A percentile compares a stretch with the other conserved stretches of the same genome.
phyloP scores from a whole-genome alignment of 2,113 vertebrate species.

The Naja naja region DNA sequence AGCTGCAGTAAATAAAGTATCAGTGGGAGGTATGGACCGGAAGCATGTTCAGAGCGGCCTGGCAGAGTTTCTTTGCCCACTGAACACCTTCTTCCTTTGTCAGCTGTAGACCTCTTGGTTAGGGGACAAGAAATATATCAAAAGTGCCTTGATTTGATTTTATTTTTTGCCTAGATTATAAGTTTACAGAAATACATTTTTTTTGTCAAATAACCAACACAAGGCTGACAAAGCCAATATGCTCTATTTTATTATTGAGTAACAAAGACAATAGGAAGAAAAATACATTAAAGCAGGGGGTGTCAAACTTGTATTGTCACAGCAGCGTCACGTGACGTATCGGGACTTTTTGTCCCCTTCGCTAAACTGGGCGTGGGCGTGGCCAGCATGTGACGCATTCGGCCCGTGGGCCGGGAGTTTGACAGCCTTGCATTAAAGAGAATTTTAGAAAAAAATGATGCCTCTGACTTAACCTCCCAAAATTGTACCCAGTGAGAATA shows the following conservation, averaged over 20 bases:
- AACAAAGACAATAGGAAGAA: neutral
- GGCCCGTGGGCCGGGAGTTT: too few species aligned
- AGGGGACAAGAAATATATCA: neutral
- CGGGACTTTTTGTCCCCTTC: too few species aligned
- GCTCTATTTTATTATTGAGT: neutral
- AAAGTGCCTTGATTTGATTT: constrained; percentile 27
- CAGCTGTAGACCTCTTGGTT: constrained; percentile 18
- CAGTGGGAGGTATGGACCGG: constrained; percentile 67
- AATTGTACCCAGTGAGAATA: neutral
- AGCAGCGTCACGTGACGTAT: fast-evolving
- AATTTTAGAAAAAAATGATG: neutral
- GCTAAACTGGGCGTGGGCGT: too few species aligned
- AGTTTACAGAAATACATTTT: constrained; percentile 6
- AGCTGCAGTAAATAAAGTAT: constrained; percentile 81
- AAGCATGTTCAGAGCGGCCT: constrained; percentile 44
- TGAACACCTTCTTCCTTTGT: constrained; percentile 54
- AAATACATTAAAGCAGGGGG: neutral
- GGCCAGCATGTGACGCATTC: too few species aligned
- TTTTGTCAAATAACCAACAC: constrained; percentile 6
- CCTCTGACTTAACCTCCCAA: neutral
- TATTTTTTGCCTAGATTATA: constrained; percentile 1
- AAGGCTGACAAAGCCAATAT: neutral
- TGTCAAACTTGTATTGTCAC: too few species aligned
- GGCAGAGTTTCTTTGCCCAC: constrained; percentile 41
- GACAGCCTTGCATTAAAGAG: neutral